Conservation (phyloP, 2,888 invertebrate genomes). For the Chrysina gloriosa region DNA sequence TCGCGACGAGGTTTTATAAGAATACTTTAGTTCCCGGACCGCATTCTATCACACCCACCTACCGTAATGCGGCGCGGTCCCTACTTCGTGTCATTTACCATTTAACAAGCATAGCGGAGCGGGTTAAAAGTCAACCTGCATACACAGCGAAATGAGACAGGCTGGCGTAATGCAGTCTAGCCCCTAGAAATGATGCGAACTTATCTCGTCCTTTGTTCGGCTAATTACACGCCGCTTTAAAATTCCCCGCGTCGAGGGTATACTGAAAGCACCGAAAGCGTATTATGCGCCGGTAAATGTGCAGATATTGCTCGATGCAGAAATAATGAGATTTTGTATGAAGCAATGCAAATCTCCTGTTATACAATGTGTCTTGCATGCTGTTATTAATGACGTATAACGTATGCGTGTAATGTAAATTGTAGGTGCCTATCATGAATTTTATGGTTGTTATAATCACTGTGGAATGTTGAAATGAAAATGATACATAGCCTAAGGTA, state of each 20-base stretch:
- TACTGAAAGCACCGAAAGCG: neutral
- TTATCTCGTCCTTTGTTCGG: neutral
- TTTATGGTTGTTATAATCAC: too few species aligned
- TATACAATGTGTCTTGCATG: too few species aligned
- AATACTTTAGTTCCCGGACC: neutral
- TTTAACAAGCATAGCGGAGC: neutral
- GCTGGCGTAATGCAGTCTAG: neutral
- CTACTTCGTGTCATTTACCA: neutral
- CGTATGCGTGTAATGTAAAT: too few species aligned
- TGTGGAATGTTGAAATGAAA: too few species aligned
- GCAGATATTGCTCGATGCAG: too few species aligned
- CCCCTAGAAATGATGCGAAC: neutral
- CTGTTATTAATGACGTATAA: too few species aligned
- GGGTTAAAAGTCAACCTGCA: conserved; percentile 2
- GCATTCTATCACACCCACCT: conserved; percentile 14
- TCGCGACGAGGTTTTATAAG: too few species aligned
- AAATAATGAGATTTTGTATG: too few species aligned
- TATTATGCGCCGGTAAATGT: too few species aligned
- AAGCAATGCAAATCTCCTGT: too few species aligned
- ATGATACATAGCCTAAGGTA: too few species aligned
- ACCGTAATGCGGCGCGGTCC: neutral
- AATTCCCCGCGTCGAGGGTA: neutral
- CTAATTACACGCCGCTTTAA: conserved; percentile 9
- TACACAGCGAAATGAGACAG: conserved; percentile 9
- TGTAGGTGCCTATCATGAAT: too few species aligned